Conservation (phyloP, 2,113 vertebrate species). For the Tenebrosternarchus preto region DNA sequence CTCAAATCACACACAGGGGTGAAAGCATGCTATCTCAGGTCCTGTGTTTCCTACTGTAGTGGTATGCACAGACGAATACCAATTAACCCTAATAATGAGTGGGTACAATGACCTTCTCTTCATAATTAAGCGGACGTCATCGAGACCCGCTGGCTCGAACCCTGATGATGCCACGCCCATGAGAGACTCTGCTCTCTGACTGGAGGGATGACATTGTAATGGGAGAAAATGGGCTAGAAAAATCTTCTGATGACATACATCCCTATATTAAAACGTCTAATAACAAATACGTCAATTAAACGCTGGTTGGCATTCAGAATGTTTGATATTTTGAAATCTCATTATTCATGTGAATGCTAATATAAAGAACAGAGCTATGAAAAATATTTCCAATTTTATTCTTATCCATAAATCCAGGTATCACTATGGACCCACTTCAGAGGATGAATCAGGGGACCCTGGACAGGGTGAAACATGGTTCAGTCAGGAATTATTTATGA, state of each 20-base stretch:
- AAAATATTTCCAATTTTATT: background rate
- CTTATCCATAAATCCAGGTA: background rate
- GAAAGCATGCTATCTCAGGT: background rate
- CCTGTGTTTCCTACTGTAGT: conserved; percentile 20
- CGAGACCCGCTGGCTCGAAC: too few species aligned
- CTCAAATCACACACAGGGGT: conserved; percentile 25
- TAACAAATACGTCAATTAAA: background rate
- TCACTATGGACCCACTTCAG: background rate
- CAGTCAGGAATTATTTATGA: conserved; percentile 24
- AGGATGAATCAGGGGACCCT: conserved; percentile 14
- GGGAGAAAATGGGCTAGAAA: too few species aligned
- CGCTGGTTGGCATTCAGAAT: background rate
- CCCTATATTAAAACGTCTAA: background rate
- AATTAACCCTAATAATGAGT: conserved; percentile 31
- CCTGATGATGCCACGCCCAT: too few species aligned
- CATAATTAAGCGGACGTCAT: background rate
- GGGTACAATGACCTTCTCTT: background rate
- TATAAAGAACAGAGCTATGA: background rate
- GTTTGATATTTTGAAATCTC: background rate
- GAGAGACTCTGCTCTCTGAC: too few species aligned
- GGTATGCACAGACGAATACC: conserved; percentile 12
- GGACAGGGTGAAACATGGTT: conserved; percentile 1
- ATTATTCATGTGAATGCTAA: background rate
- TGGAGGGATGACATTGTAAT: too few species aligned
- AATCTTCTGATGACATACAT: too few species aligned